phyloP scores from a whole-genome alignment of 2,113 vertebrate genomes.

The Ictidomys tridecemlineatus region DNA sequence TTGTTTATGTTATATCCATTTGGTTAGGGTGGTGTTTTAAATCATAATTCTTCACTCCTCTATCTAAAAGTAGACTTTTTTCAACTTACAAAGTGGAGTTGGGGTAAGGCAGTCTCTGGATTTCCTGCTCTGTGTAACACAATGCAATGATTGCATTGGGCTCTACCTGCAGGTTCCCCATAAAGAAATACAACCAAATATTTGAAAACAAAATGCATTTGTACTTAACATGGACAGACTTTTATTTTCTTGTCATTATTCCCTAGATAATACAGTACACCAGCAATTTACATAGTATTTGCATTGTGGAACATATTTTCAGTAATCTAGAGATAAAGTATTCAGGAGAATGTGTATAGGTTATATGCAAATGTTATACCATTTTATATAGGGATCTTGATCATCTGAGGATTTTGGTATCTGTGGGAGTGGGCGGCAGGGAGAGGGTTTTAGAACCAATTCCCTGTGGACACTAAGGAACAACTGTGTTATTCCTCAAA shows the following conservation, averaged over 20 bases:
- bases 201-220: neutral
- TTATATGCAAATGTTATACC: neutral
- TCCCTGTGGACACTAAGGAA: neutral
- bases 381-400: neutral
- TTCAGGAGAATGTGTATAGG: neutral
- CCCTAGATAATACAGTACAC: neutral
- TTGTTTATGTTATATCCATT: neutral
- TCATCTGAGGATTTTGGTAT: neutral
- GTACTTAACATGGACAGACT: neutral
- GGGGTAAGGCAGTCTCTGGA: neutral
- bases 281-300: neutral
- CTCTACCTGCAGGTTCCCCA: neutral
- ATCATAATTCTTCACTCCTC: neutral
- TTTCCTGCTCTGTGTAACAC: neutral
- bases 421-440: neutral
- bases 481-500: neutral
- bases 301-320: neutral
- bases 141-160: neutral
- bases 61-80: neutral
- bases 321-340: neutral
- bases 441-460: neutral
- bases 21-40: neutral
- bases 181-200: neutral
- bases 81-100: constrained; percentile 2
- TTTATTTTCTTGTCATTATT: neutral